Base-by-base conservation (phyloP, 2,797 vertebrate genomes). In the Coluber constrictor region DNA sequence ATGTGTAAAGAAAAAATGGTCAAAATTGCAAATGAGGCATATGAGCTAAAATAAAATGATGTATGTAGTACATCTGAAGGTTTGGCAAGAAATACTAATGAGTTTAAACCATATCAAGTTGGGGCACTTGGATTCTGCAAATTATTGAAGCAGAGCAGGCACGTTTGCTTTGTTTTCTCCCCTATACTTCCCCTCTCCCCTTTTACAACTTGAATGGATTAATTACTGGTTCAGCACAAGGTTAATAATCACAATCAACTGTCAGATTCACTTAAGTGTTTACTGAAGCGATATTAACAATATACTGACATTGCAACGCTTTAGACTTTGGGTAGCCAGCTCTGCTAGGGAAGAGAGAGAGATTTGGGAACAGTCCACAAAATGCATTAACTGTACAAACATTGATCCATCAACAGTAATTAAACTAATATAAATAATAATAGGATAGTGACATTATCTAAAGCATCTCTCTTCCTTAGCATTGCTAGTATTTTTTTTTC, bases 211-310 rank as follows among this genome's bases (percentile, higher is more conserved):
- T 94, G 95, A 96, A 97, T 95, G 97, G 96, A 97, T 98, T 98
- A 97, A 98, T 98, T 97, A 96, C 96, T 96, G 95, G 97, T 98
- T 98, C 97, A 97, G 95, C 94, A 94, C 92, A 96, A 98, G 97
- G 97, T 97, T 98, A 98, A 98, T 98, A 98, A 98, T 98, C 97
- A 97, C 96, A 96, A 97, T 95, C 95, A 97, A 97, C 96, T 97
- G 96, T 96, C 97, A 97, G 96, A 95, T 96, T 97, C 95, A 94
- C 94, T 96, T 97, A 96, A 95, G 95, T 95, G 90, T 96, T 97
- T 96, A 92, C 93, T 93, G 96, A 95, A 96, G 95, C 97, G 93
- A 95, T 97, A 97, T 96, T 96, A 97, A 95, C 96, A 97, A 94
- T 91, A 95, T 88, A 95, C 87, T 94, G 94, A 96, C 96, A 96